Evolutionary conservation across 2,113 vertebrate genomes (phyloP), one percentile per base, ranked within the genome.

Genomic region (Candoia aspera): DNA sequence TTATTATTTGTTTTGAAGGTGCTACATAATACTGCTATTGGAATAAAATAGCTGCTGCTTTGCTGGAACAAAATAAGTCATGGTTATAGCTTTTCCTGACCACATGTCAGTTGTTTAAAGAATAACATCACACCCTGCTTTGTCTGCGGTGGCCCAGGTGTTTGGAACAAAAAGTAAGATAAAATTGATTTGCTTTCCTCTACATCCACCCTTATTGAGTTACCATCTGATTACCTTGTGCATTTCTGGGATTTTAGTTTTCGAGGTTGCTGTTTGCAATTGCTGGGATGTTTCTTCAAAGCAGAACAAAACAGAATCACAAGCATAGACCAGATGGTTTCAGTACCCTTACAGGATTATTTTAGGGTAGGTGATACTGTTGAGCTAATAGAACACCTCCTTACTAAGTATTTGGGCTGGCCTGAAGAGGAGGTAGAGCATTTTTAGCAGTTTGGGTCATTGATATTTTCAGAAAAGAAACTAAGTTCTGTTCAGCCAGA

Each of bases 91-190:
- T 62, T 92, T 84, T 89, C 59, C 55, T 54, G 19, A 53, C 12
- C 57, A 88, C 88, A 88, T n/a, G 59, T 87, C 60, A 33, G 17
- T 83, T 29, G 53, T 83, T 79, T 83, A 83, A 84, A 59, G 42
- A 88, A 59, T 79, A 26, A 54, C 87, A 88, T 55, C 55, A 88
- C 64, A 89, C 23, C 46, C 46, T 10, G 1, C 4, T 83, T 42
- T 84, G 26, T 84, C 55, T 87, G 24, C 37, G 17, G 37, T 88
- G 64, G 86, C 26, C 64, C 64, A 92, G 64, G 91, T 92, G 86
- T 60, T 88, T 60, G 55, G 57, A 88, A 59, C 86, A 84, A 88
- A 92, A 92, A 92, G 73, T 92, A 60, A 88, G 86, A 84, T 88
- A 84, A 88, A 84, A 88, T 92, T n/a, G 55, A 92, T 88, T 92